Base-by-base conservation (phyloP, 2,797 vertebrate species). In the Enteromius trimaculatus region DNA sequence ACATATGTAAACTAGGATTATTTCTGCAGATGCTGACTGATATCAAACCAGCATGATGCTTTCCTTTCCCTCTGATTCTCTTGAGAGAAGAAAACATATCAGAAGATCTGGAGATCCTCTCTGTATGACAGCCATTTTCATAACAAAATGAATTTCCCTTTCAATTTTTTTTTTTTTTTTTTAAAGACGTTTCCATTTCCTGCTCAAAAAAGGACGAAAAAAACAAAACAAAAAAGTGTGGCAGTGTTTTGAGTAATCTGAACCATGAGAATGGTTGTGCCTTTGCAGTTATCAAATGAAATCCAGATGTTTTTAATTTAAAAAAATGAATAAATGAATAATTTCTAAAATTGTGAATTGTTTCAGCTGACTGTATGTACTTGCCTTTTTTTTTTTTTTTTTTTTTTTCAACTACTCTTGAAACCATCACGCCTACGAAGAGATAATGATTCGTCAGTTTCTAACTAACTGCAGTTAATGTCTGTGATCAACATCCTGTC, bases 221-320 rank as follows among this genome's bases (percentile, higher is more conserved):
- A 31, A 86, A 88, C 90, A 83, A 90, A 85, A 88, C 21, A 64
- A 68, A 85, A 79, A 91, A 91, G 86, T 89, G 91, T 95, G 93
- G 91, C 90, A 93, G 91, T 94, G 93, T 95, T 95, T 94, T 93
- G 92, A 94, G 94, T 94, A 91, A 94, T 93, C 92, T 94, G 91
- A 93, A 91, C 92, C 93, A 89, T 91, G 90, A 93, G 92, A 93
- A 94, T 94, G 94, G 93, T 93, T 94, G 95, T 95, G 94, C 94
- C 95, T 95, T 95, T 95, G 94, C 93, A 94, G 93, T 95, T 92
- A 92, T 94, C 92, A 92, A 95, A 94, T 94, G 92, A 92, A 94
- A 94, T 92, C 93, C 92, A 94, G 91, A 95, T 95, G 94, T 94
- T 95, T 95, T 95, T 95, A 92, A 95, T 95, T 95, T 95, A 95